Conservation (phyloP, 2,797 vertebrate species). For the Peromyscus attwateri region DNA sequence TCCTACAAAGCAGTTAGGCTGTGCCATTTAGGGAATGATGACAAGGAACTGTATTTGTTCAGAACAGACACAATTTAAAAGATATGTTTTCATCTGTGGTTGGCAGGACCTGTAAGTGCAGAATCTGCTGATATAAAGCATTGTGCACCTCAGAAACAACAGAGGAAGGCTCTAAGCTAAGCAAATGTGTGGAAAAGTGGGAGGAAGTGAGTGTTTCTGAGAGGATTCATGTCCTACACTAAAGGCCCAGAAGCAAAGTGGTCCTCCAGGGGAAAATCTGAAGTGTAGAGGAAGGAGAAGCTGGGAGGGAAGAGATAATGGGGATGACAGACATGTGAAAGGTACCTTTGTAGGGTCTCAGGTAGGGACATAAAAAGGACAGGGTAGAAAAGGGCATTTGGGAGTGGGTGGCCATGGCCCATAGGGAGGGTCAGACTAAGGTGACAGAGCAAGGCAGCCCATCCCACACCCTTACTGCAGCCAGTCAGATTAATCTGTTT, state of each 20-base stretch:
- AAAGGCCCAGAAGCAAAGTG: not conserved
- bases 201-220: rapidly evolving
- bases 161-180: not conserved
- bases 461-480: not conserved
- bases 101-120: not conserved
- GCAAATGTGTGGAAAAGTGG: not conserved
- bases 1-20: not conserved
- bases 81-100: not conserved
- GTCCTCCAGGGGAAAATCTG: not conserved
- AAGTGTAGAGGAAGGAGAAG: not conserved
- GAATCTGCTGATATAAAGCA: not conserved
- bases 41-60: not conserved
- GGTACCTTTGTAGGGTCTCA: not conserved
- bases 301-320: not conserved
- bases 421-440: not conserved
- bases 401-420: no score
- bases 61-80: not conserved
- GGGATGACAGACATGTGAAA: no score
- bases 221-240: not conserved
- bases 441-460: not conserved
- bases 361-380: not conserved
- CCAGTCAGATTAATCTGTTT: constrained; percentile 52
- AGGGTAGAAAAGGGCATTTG: not conserved
- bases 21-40: not conserved
- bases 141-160: not conserved